Base-by-base conservation (phyloP, 2,888 invertebrate species). In the Ormyrus thymus region DNA sequence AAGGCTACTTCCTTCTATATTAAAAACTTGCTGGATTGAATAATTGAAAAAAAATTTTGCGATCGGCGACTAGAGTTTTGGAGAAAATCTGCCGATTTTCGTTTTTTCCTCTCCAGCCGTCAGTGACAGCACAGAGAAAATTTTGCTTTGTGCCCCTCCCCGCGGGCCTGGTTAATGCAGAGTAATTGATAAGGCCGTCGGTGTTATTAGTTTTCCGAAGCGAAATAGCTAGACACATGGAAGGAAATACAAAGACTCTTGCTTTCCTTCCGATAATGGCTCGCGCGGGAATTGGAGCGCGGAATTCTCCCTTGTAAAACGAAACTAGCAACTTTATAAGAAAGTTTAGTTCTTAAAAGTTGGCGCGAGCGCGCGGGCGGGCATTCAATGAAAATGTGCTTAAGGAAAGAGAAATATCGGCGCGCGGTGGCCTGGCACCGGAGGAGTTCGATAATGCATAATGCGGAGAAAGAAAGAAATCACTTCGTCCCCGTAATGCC, bases 331-430 rank as follows among this genome's bases (percentile, higher is more conserved):
- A 61, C 11, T 61, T 9, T 61, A 2, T 5, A 29, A 10, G 6
- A 61, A 61, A 61, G 10, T 61, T 61, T 45, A 11, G 43, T 43
- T 61, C 61, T 61, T 61, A 61, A 61, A 61, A 61, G 43, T 43
- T 43, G 10, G 59, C 43, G 59, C 59, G 43, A 6, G 43, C 43
- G 43, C 11, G 11, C 45, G 61, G 43, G 45, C 61, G 43, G 45
- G 45, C 43, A 61, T 45, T 61, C 61, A 61, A 61, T 61, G 61
- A 45, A 45, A 61, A 45, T 45, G 61, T 10, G 7, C 61, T 61
- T 10, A 11, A 61, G 61, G 43, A 43, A 61, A 45, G 15, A 61
- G 45, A 61, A 61, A 61, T 61, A 61, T 61, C 45, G 61, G 61
- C 61, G 6, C 6, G 10, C 61, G 10, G 8, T 61, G 11, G 29